Percentiles rank a stretch among this genome's conserved stretches.
Conservation (phyloP, 2,888 invertebrate genomes). For the Azorinus chamasolen region DNA sequence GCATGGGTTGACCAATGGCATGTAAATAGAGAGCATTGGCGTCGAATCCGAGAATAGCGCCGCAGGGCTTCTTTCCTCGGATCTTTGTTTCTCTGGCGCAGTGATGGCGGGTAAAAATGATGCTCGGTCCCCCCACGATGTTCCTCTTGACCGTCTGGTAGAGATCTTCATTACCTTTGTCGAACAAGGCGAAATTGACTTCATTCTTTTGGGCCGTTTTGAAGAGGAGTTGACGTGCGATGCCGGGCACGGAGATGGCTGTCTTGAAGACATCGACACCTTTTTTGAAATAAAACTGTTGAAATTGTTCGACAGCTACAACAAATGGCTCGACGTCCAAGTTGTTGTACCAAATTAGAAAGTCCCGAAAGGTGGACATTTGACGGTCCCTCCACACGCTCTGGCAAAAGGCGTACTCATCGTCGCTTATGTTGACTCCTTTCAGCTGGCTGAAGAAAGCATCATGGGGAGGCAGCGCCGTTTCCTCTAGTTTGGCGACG, state of each 20-base stretch:
- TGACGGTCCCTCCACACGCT: conserved; percentile 51
- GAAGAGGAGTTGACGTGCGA: conserved; percentile 21
- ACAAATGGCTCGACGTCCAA: conserved; percentile 59
- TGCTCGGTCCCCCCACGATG: conserved; percentile 46
- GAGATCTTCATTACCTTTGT: conserved; percentile 50
- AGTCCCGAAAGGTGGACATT: conserved; percentile 64
- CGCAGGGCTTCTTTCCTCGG: conserved; percentile 37
- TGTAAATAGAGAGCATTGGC: conserved; percentile 58
- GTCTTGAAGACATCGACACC: conserved; percentile 64
- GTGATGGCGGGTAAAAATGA: conserved; percentile 46
- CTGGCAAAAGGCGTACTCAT: conserved; percentile 32
- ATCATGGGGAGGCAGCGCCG: too few species aligned
- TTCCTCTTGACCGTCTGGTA: conserved; percentile 54
- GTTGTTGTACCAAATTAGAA: conserved; percentile 67
- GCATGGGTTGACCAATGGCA: conserved; percentile 50
- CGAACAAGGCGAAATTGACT: conserved; percentile 37
- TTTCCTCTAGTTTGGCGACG: too few species aligned
- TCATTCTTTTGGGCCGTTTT: conserved; percentile 1
- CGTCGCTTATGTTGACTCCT: conserved; percentile 2
- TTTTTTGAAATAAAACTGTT: conserved; percentile 54
- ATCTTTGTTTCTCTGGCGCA: conserved; percentile 37
- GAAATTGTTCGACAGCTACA: conserved; percentile 52
- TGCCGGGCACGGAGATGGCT: conserved; percentile 57
- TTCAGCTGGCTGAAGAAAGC: conserved; percentile 26
- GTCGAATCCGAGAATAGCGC: conserved; percentile 48